Percentiles rank a stretch among this genome's conserved stretches.
Conservation (phyloP, 2,888 invertebrate species). For the Pollenia griseotomentosa region DNA sequence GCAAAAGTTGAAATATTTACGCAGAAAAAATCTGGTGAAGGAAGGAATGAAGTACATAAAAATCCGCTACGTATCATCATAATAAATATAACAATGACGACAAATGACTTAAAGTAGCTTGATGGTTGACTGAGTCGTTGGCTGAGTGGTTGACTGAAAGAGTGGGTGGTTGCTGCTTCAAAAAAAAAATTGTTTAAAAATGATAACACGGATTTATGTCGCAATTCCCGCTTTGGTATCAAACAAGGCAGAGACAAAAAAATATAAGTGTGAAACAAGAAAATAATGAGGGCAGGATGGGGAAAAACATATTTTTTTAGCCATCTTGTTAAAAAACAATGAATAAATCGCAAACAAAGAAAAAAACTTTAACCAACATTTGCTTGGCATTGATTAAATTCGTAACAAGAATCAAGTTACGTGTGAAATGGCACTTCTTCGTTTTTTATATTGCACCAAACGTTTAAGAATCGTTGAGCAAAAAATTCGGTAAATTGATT, state of each 20-base stretch:
- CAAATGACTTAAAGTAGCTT: constrained; percentile 52
- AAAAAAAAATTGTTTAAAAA: neutral
- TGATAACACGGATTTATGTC: neutral
- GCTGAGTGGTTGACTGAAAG: constrained; percentile 1
- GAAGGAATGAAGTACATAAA: constrained; percentile 29
- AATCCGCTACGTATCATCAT: constrained; percentile 46
- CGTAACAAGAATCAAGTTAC: too few relatives aligned
- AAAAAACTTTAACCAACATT: constrained; percentile 20
- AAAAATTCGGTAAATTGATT: too few relatives aligned
- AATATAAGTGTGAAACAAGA: neutral
- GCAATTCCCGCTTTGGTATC: neutral
- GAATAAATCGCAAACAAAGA: neutral
- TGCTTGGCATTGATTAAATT: neutral
- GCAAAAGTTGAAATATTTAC: neutral
- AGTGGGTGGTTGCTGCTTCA: neutral
- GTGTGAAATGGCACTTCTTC: too few relatives aligned
- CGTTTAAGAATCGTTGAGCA: too few relatives aligned
- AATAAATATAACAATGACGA: constrained; percentile 47
- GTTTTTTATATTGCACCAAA: too few relatives aligned
- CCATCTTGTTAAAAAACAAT: neutral
- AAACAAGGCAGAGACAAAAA: constrained; percentile 14
- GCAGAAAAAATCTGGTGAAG: constrained; percentile 1
- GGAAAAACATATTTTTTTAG: constrained; percentile 32
- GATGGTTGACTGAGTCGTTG: neutral
- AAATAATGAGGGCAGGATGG: neutral